phyloP scores from a whole-genome alignment of 2,888 invertebrate species.

The Loripinus fragilis region DNA sequence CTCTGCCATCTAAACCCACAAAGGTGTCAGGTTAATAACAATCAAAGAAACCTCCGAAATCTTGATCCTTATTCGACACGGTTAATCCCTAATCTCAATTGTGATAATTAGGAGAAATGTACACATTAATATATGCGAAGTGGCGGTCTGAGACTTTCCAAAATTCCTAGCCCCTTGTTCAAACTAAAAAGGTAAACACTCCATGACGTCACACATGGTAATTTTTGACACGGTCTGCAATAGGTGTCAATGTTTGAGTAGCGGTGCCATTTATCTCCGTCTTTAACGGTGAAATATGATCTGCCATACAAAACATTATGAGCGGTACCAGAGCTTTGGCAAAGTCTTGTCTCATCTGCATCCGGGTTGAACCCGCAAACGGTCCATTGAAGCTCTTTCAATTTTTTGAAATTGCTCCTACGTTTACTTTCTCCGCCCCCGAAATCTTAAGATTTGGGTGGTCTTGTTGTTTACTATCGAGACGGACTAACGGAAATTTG shows the following conservation, averaged over 20 bases:
- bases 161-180: slow-evolving; percentile 9
- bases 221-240: not conserved
- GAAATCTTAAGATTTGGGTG: too few species aligned
- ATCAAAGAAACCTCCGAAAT: slow-evolving; percentile 8
- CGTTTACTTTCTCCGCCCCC: too few species aligned
- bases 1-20: not conserved
- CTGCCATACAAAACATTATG: too few species aligned
- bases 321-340: too few species aligned
- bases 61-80: not conserved
- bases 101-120: slow-evolving; percentile 13
- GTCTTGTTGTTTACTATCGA: too few species aligned
- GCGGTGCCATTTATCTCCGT: slow-evolving; percentile 7
- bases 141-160: not conserved
- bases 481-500: too few species aligned
- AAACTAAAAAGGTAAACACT: slow-evolving; percentile 30
- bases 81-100: slow-evolving; percentile 8
- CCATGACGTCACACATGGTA: slow-evolving; percentile 36
- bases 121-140: slow-evolving; percentile 10
- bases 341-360: too few species aligned
- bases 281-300: slow-evolving; percentile 22
- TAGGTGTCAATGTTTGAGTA: slow-evolving; percentile 16
- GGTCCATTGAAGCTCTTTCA: too few species aligned
- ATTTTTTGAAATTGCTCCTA: too few species aligned
- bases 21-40: slow-evolving; percentile 8
- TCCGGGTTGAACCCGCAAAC: too few species aligned